Conservation (phyloP, 2,888 invertebrate species). For the Mystacides longicornis region DNA sequence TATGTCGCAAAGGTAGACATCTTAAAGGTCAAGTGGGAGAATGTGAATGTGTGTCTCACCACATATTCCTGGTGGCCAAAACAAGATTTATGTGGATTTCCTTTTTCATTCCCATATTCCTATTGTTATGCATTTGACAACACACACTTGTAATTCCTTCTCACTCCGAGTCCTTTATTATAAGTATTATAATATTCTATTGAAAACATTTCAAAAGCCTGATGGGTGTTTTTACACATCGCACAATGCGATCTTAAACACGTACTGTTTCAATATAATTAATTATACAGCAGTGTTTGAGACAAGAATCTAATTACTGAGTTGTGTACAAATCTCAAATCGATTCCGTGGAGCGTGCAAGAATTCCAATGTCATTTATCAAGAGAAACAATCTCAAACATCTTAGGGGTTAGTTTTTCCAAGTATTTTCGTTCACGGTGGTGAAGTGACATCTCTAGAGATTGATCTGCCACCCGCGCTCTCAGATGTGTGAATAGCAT, state of each 20-base stretch:
- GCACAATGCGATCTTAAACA: too few species aligned
- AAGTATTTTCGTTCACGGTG: constrained; percentile 2
- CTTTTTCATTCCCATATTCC: background rate
- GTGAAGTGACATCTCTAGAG: background rate
- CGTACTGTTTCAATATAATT: too few species aligned
- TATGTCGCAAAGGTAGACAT: background rate
- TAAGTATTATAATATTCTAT: background rate
- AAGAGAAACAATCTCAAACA: constrained; percentile 4
- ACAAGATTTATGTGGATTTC: background rate
- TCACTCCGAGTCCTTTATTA: background rate
- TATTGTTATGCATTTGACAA: background rate
- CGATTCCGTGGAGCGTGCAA: background rate
- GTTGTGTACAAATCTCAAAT: background rate
- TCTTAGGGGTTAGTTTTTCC: background rate
- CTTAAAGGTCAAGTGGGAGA: background rate
- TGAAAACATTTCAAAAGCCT: too few species aligned
- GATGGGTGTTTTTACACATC: too few species aligned
- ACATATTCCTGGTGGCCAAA: background rate
- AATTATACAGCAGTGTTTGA: background rate
- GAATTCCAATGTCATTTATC: constrained; percentile 4
- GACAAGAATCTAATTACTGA: background rate
- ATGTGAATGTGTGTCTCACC: background rate
- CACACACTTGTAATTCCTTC: background rate
- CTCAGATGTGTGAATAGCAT: constrained; percentile 1
- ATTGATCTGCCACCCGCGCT: background rate